These are phyloP conservation scores for Dynastes hyllus DNA, from an alignment of 2,888 invertebrate genomes.

Conservation along the genomic window DNA sequence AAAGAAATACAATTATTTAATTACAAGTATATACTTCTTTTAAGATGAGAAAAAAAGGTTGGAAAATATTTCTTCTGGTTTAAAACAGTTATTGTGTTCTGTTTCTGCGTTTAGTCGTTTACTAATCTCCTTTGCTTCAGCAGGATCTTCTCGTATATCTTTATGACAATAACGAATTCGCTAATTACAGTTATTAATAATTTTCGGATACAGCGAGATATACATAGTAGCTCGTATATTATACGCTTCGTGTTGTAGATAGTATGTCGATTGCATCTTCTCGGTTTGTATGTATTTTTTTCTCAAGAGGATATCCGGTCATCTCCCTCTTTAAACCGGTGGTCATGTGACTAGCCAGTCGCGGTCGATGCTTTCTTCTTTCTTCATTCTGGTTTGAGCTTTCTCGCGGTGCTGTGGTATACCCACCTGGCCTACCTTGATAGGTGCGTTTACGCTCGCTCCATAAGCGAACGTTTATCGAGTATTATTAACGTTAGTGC, in stretches of 20 bases:
- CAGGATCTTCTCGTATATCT: neutral
- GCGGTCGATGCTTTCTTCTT: conserved; percentile 65
- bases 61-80: too few species aligned
- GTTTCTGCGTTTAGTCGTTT: too few species aligned
- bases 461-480: neutral
- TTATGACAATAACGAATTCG: neutral
- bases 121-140: too few species aligned
- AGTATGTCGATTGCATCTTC: conserved; percentile 25
- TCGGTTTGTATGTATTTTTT: conserved; percentile 19
- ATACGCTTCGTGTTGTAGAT: neutral
- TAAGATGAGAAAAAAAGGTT: too few species aligned
- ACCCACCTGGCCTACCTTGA: neutral
- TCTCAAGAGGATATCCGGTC: conserved; percentile 65
- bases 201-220: conserved; percentile 7
- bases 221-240: neutral
- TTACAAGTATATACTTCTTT: too few species aligned
- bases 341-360: conserved; percentile 64
- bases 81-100: too few species aligned
- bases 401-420: conserved; percentile 54
- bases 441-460: conserved; percentile 19
- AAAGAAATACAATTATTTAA: too few species aligned
- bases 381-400: conserved; percentile 64
- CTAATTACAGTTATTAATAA: conserved; percentile 23
- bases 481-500: neutral
- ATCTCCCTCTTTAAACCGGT: conserved; percentile 62